Evolutionary conservation across 1,140 invertebrate genomes (phyloP).

Genomic region (Brachionus plicatilis): DNA sequence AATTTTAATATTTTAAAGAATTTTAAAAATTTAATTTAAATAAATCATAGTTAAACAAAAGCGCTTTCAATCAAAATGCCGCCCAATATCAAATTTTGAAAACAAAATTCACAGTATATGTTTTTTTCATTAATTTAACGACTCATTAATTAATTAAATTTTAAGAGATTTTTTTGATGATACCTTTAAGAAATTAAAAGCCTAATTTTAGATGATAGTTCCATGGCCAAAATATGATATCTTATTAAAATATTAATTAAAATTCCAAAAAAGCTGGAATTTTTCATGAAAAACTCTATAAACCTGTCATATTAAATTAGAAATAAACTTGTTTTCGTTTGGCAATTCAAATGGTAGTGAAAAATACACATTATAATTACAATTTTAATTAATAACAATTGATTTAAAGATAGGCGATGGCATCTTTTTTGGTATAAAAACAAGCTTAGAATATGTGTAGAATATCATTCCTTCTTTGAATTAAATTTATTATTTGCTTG

Average conservation of each 20-base stretch:
- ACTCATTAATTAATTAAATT: neutral
- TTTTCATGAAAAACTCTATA: neutral
- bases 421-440: neutral
- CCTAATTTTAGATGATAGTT: neutral
- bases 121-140: neutral
- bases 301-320: slow-evolving; percentile 29
- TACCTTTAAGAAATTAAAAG: neutral
- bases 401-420: neutral
- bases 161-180: neutral
- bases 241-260: slow-evolving; percentile 32
- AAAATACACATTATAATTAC: slow-evolving; percentile 20
- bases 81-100: neutral
- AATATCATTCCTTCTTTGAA: neutral
- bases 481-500: neutral
- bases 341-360: neutral
- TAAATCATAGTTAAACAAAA: neutral
- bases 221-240: neutral
- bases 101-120: neutral
- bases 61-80: neutral
- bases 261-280: neutral
- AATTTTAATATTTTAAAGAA: neutral
- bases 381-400: slow-evolving; percentile 11
- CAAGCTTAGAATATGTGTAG: neutral
- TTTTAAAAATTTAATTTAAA: neutral
- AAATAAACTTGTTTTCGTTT: slow-evolving; percentile 9